These are phyloP conservation scores for Chironomus tentans DNA, from an alignment of 2,888 invertebrate genomes.

Conservation along the genomic window DNA sequence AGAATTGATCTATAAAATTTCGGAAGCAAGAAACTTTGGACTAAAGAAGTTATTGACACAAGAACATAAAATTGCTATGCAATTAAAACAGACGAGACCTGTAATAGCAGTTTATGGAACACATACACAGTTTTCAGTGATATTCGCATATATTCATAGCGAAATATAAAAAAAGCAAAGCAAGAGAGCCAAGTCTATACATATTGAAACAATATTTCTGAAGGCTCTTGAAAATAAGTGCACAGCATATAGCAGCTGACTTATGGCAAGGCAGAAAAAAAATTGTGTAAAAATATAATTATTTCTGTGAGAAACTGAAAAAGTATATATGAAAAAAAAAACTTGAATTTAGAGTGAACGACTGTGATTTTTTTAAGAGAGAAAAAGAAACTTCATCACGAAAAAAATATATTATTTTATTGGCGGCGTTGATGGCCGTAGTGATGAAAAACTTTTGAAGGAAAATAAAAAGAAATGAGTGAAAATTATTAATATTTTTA, in stretches of 20 bases:
- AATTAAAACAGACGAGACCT: background rate
- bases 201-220: background rate
- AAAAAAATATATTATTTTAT: background rate
- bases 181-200: background rate
- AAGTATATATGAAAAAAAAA: background rate
- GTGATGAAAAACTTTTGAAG: background rate
- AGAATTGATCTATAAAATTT: background rate
- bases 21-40: background rate
- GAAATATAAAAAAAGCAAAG: background rate
- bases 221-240: constrained; percentile 7
- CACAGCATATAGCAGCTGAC: background rate
- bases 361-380: background rate
- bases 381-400: background rate
- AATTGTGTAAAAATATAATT: constrained; percentile 4
- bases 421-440: background rate
- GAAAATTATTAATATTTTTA: background rate
- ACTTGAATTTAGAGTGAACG: background rate
- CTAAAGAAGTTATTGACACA: background rate
- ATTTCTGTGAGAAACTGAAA: background rate
- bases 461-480: background rate
- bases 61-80: background rate
- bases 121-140: background rate
- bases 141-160: background rate
- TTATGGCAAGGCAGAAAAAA: background rate
- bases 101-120: background rate